A percentile compares a stretch with the other conserved stretches of the same genome.
Conservation (phyloP, 92 coral and sea anemone species). For the Phenganax marumi region DNA sequence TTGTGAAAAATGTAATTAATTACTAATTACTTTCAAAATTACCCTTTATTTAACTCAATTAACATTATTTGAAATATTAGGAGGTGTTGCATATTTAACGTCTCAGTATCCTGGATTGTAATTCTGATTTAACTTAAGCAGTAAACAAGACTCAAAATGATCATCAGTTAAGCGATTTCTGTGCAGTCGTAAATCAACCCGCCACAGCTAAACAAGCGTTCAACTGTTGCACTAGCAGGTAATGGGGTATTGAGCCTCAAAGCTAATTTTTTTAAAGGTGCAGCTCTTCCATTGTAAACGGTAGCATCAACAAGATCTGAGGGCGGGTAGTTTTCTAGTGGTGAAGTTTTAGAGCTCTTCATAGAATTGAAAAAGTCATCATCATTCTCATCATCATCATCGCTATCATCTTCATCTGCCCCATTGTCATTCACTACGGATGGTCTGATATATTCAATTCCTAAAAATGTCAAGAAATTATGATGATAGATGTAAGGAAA, state of each 20-base stretch:
- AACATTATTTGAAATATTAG: too few relatives aligned
- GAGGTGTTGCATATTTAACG: too few relatives aligned
- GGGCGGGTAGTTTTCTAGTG: neutral
- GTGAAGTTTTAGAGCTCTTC: neutral
- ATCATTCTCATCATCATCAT: too few relatives aligned
- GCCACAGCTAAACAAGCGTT: slow-evolving; percentile 17
- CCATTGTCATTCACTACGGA: too few relatives aligned
- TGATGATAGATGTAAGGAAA: too few relatives aligned
- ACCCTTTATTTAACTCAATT: neutral
- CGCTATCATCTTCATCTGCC: neutral
- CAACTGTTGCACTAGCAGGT: slow-evolving; percentile 19
- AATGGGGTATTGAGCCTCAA: too few relatives aligned
- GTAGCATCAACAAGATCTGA: slow-evolving; percentile 1
- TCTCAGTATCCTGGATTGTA: too few relatives aligned
- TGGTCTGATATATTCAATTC: too few relatives aligned
- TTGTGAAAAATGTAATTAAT: slow-evolving; percentile 2
- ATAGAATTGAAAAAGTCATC: neutral
- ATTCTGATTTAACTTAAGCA: slow-evolving; percentile 6
- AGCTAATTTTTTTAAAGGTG: too few relatives aligned
- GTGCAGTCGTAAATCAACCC: slow-evolving; percentile 20
- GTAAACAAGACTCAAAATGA: slow-evolving; percentile 17
- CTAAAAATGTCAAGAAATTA: too few relatives aligned
- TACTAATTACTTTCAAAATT: slow-evolving; percentile 1
- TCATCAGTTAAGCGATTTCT: slow-evolving; percentile 30
- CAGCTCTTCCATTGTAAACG: neutral